Evolutionary conservation across 1,140 invertebrate genomes (phyloP), one percentile per base, ranked within the genome.

Genomic region (Sesamia nonagrioides): DNA sequence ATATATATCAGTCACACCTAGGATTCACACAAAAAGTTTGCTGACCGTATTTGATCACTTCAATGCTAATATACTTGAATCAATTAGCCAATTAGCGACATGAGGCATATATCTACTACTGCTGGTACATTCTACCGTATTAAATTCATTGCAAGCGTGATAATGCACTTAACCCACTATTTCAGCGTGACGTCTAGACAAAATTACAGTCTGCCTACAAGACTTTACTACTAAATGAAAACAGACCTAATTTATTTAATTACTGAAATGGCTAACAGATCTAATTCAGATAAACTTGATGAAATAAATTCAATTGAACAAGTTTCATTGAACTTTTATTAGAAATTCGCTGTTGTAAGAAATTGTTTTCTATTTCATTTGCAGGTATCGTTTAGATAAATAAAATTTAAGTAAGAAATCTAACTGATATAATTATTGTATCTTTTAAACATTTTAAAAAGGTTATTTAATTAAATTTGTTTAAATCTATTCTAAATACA

Each of bases 261-360:
- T 68, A 68, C 2, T 27, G 7, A 68, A 48, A 11, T 45, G 11
- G 42, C 35, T n/a, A 6, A 50, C n/a, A 56, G 50, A 35, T 37
- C 42, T 37, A 15, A 42, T 58, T 68, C 9, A 27, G 61, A 56
- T 18, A 13, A 68, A 77, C n/a, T 54, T 37, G 50, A 56, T 42
- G 50, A 56, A 68, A 33, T 58, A 76, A 61, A 69, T 69, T 37
- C 27, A 50, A 48, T 60, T 48, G 15, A 54, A 76, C 9, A 37
- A 58, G 13, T 27, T 56, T 37, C 63, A 35, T 11, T 27, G 48
- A 66, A n/a, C 21, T 15, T 21, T n/a, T 52, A 63, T 37, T 58
- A 48, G 1, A 18, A 45, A 79, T 50, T 27, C 21, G 8, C 17
- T 45, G 42, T 54, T 69, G 27, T 27, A 13, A 56, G 13, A 13